Evolutionary conservation across 2,888 invertebrate species (phyloP).

Genomic region (Smittia aterrima): DNA sequence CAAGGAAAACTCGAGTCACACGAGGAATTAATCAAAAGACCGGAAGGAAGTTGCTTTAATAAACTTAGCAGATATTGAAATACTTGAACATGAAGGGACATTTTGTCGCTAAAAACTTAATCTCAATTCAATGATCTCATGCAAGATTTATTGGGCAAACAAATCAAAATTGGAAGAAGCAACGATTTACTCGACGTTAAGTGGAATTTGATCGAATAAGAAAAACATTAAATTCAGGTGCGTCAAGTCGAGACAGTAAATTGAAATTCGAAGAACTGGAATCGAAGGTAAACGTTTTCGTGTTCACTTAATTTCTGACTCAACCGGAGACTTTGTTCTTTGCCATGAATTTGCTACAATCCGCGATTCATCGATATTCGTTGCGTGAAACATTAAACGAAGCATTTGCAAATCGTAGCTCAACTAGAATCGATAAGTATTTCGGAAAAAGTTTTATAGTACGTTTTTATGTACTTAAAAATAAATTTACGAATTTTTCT

Average conservation of each 20-base stretch:
- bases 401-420: background rate
- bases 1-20: too few relatives aligned
- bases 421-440: background rate
- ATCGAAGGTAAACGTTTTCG: background rate
- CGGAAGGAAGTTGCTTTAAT: conserved; percentile 1
- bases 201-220: background rate
- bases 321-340: background rate
- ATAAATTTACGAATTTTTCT: too few relatives aligned
- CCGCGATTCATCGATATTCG: background rate
- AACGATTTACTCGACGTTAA: background rate
- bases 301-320: background rate
- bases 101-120: background rate
- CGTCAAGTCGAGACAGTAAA: background rate
- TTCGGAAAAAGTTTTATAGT: background rate
- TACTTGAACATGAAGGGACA: background rate
- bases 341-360: background rate
- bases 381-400: background rate
- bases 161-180: background rate
- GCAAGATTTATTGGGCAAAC: background rate
- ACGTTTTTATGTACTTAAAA: too few relatives aligned
- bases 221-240: background rate
- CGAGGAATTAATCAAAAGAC: background rate
- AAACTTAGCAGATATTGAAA: background rate
- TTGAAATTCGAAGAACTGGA: background rate
- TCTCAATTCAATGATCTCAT: background rate